Conservation (phyloP, 2,113 vertebrate genomes). For the Strix aluco region DNA sequence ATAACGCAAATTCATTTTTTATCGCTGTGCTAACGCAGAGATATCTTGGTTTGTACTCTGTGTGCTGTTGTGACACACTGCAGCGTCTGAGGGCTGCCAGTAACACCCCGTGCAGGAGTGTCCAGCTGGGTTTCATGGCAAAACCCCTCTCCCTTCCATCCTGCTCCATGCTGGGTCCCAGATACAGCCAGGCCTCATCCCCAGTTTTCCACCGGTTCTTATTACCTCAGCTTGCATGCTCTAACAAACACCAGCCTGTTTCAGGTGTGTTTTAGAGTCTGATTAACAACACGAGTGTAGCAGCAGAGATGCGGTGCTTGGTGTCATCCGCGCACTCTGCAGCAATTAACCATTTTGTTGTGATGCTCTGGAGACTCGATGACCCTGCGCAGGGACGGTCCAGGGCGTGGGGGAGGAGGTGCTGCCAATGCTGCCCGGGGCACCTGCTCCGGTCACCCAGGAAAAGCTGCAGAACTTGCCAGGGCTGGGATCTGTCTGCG, state of each 20-base stretch:
- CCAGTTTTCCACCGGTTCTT: not conserved
- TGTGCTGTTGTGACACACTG: rapidly evolving
- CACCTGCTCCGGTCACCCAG: not conserved
- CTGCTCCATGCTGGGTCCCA: not conserved
- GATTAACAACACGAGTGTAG: not conserved
- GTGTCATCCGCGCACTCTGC: not conserved
- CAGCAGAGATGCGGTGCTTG: not conserved
- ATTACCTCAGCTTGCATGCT: not conserved
- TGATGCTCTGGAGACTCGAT: not conserved
- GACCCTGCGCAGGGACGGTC: not conserved
- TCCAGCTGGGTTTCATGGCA: not conserved
- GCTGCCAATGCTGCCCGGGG: not conserved
- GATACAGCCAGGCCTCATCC: no score
- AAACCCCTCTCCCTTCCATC: not conserved
- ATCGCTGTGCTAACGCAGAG: not conserved
- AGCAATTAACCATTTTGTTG: not conserved
- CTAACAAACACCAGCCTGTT: not conserved
- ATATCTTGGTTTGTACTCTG: not conserved
- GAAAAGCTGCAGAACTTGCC: not conserved
- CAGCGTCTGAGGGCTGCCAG: not conserved
- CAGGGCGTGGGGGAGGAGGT: not conserved
- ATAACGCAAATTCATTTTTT: not conserved
- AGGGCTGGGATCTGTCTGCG: not conserved
- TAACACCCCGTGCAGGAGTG: not conserved
- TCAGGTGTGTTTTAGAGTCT: not conserved